Evolutionary conservation across 1,140 invertebrate species (phyloP).

Genomic region (Rhizoglyphus robini): DNA sequence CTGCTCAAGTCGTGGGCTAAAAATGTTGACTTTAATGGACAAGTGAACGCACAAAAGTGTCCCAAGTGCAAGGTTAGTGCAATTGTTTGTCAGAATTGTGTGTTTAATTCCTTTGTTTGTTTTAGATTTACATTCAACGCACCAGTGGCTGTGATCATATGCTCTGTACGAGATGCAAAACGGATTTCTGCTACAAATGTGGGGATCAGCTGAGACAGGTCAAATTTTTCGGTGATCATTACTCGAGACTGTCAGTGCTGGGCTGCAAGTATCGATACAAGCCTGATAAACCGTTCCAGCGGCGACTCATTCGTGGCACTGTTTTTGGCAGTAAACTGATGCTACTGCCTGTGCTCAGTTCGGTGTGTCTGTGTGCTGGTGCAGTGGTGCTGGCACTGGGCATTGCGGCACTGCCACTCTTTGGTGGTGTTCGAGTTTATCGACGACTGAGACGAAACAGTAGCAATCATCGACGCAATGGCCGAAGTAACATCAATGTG

Average conservation of each 20-base stretch:
- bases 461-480: not conserved
- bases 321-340: slow-evolving; percentile 36
- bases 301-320: slow-evolving; percentile 34
- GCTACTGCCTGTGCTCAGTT: slow-evolving; percentile 29
- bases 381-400: slow-evolving; percentile 30
- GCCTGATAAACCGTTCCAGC: slow-evolving; percentile 32
- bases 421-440: slow-evolving; percentile 24
- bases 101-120: slow-evolving; percentile 15
- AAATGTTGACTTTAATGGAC: slow-evolving; percentile 31
- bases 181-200: slow-evolving; percentile 38
- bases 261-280: slow-evolving; percentile 37
- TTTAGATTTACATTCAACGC: slow-evolving; percentile 37
- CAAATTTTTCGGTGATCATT: slow-evolving; percentile 37
- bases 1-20: slow-evolving; percentile 36
- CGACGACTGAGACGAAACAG: not conserved
- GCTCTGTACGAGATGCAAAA: slow-evolving; percentile 35
- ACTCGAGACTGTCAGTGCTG: slow-evolving; percentile 34
- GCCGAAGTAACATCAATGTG: not conserved
- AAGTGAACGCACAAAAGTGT: slow-evolving; percentile 37
- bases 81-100: not conserved
- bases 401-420: slow-evolving; percentile 31
- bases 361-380: slow-evolving; percentile 31
- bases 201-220: slow-evolving; percentile 33
- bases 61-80: slow-evolving; percentile 37
- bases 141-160: slow-evolving; percentile 38